A percentile compares a stretch with the other conserved stretches of the same genome.
Conservation (phyloP, 2,888 invertebrate genomes). For the Druceiella hillmani region DNA sequence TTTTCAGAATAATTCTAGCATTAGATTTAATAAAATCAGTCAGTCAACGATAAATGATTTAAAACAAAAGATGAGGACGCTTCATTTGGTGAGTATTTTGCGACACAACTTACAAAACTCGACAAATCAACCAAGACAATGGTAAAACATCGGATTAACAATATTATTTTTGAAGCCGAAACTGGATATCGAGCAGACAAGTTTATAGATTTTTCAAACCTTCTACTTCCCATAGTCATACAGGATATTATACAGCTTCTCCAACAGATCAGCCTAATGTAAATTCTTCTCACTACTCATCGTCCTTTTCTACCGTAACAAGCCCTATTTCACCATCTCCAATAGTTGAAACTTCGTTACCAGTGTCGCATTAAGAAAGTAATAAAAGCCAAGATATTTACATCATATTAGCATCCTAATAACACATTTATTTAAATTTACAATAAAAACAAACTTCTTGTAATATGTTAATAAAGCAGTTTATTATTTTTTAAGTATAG, state of each 20-base stretch:
- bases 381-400: slow-evolving; percentile 13
- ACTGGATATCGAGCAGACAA: slow-evolving; percentile 17
- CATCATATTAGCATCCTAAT: no score
- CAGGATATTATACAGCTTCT: slow-evolving; percentile 17
- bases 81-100: slow-evolving; percentile 15
- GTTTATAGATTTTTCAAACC: slow-evolving; percentile 16
- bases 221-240: slow-evolving; percentile 16
- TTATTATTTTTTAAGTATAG: no score
- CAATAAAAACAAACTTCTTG: no score
- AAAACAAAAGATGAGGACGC: slow-evolving; percentile 9
- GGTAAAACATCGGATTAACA: slow-evolving; percentile 18
- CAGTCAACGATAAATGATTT: slow-evolving; percentile 7
- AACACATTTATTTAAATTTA: no score
- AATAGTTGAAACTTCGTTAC: slow-evolving; percentile 17
- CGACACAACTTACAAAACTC: slow-evolving; percentile 12
- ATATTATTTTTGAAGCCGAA: slow-evolving; percentile 20
- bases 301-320: slow-evolving; percentile 15
- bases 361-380: slow-evolving; percentile 12
- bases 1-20: slow-evolving; percentile 13
- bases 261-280: no score
- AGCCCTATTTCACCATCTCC: slow-evolving; percentile 15
- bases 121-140: slow-evolving; percentile 13
- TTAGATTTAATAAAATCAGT: slow-evolving; percentile 11
- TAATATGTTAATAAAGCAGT: no score
- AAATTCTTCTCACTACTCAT: slow-evolving; percentile 15